These are phyloP conservation scores for Cantharis flavilabris DNA, from an alignment of 2,888 invertebrate genomes.

Conservation along the genomic window DNA sequence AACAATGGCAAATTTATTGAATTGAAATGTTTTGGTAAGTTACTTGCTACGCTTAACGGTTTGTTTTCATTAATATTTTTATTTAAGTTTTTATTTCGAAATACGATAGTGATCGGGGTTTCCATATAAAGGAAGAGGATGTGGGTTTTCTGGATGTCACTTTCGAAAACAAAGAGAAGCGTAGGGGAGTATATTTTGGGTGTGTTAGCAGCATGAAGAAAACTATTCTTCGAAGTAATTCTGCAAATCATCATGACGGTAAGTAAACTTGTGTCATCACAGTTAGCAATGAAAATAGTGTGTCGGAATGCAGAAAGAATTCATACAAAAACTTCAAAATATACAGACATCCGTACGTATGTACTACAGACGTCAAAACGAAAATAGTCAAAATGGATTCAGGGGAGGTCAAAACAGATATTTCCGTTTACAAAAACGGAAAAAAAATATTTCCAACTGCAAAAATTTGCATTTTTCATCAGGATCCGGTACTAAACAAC, in stretches of 20 bases:
- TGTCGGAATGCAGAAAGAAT: too few species aligned
- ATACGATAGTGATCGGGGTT: constrained; percentile 21
- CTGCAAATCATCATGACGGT: neutral
- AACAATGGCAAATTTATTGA: neutral
- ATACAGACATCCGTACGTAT: too few species aligned
- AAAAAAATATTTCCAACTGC: too few species aligned
- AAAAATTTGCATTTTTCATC: too few species aligned
- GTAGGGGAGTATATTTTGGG: neutral
- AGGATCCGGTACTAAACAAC: too few species aligned
- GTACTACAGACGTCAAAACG: too few species aligned
- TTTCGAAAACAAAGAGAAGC: constrained; percentile 20
- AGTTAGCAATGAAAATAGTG: too few species aligned
- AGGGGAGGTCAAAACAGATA: too few species aligned
- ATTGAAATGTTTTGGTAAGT: constrained; percentile 17
- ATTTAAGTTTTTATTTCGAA: constrained; percentile 35
- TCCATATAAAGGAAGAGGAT: constrained; percentile 36
- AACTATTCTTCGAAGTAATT: neutral
- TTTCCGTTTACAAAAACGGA: too few species aligned
- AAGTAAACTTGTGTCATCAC: too few species aligned
- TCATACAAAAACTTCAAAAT: too few species aligned
- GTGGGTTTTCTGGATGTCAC: constrained; percentile 36
- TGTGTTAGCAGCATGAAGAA: constrained; percentile 13
- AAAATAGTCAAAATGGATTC: too few species aligned
- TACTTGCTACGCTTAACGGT: neutral
- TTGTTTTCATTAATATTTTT: neutral